Conservation (phyloP, 53 echinoderm and acorn worm genomes). For the Patiria pectinifera region DNA sequence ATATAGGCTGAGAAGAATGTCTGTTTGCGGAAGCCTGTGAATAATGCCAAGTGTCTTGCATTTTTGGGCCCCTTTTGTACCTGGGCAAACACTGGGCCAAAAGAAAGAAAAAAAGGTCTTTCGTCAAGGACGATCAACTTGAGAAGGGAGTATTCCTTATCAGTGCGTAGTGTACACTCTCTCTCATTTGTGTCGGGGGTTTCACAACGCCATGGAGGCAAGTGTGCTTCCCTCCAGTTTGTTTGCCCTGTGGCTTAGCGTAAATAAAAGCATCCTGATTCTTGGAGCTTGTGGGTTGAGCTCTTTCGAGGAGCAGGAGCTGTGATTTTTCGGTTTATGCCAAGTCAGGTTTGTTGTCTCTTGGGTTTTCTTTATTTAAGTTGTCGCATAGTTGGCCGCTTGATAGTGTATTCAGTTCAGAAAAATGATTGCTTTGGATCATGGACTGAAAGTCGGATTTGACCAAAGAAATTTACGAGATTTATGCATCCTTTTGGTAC, state of each 20-base stretch:
- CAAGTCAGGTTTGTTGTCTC: not conserved
- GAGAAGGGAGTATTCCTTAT: not conserved
- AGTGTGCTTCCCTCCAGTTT: not conserved
- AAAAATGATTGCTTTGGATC: no score
- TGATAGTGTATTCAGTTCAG: not conserved
- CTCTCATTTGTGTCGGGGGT: not conserved
- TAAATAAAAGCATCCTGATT: conserved; percentile 26
- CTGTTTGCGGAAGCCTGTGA: conserved; percentile 3
- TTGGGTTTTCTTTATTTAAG: not conserved
- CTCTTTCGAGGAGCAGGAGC: not conserved
- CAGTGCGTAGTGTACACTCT: not conserved
- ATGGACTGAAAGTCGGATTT: no score
- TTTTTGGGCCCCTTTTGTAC: conserved; percentile 8
- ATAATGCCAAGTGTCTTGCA: conserved; percentile 23
- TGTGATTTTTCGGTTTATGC: not conserved
- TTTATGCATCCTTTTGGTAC: no score
- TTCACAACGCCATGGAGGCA: not conserved
- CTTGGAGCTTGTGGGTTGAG: not conserved
- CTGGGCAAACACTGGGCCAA: conserved; percentile 1
- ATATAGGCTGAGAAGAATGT: not conserved
- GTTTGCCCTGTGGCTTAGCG: conserved; percentile 36
- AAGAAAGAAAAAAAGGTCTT: not conserved
- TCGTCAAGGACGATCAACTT: conserved; percentile 11
- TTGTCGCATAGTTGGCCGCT: no score
- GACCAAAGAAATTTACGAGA: no score